A percentile compares a stretch with the other conserved stretches of the same genome.
Evolutionary conservation across 2,797 vertebrate genomes (phyloP).

Genomic region (Mormyrus proboscirostris): DNA sequence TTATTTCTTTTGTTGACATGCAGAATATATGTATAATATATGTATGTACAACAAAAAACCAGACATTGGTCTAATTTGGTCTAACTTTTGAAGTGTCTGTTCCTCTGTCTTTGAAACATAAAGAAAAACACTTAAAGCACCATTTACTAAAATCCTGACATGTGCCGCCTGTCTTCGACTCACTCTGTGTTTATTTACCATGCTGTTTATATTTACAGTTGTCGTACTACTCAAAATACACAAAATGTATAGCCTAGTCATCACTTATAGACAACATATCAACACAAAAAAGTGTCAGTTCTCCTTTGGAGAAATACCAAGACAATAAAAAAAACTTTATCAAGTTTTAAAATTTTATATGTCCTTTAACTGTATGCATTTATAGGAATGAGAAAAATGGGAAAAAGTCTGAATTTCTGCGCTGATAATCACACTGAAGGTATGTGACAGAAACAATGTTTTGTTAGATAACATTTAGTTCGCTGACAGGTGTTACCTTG

Average conservation of each 20-base stretch:
- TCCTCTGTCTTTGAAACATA: background rate
- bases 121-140: background rate
- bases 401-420: background rate
- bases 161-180: too few relatives aligned
- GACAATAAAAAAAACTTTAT: background rate
- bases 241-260: background rate
- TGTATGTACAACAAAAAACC: background rate
- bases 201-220: background rate
- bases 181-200: background rate
- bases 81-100: background rate
- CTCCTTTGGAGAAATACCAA: conserved; percentile 19
- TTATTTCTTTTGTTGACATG: background rate
- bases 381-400: background rate
- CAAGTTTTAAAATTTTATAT: background rate
- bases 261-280: background rate
- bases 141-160: background rate
- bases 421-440: background rate
- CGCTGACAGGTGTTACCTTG: background rate
- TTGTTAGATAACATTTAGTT: background rate
- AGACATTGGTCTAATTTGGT: background rate
- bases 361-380: background rate
- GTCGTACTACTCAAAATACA: background rate
- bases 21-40: background rate
- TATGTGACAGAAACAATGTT: background rate
- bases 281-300: background rate